Evolutionary conservation across 2,888 invertebrate species (phyloP).

Genomic region (Epinotia bilunana): DNA sequence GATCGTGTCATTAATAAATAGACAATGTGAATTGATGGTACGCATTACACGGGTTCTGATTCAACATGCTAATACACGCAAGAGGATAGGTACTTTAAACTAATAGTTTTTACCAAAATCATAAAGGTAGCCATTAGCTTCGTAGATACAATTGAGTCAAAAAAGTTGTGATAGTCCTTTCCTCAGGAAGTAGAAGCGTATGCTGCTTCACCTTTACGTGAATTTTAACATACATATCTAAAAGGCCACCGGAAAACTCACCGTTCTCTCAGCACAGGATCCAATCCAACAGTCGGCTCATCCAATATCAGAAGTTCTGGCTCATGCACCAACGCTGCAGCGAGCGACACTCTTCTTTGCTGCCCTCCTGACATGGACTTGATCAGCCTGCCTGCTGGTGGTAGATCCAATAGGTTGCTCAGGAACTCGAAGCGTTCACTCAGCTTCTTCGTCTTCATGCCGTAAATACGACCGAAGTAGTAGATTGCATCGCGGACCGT

Average conservation of each 20-base stretch:
- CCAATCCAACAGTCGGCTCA: constrained; percentile 97
- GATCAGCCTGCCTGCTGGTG: constrained; percentile 86
- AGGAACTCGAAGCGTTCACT: constrained; percentile 88
- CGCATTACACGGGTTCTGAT: neutral
- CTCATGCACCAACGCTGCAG: constrained; percentile 94
- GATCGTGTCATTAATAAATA: neutral
- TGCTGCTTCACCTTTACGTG: neutral
- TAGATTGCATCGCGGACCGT: constrained; percentile 92
- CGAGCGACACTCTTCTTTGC: constrained; percentile 94
- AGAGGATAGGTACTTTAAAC: too few relatives aligned
- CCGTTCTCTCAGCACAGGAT: constrained; percentile 94
- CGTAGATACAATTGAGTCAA: too few relatives aligned
- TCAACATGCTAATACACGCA: neutral
- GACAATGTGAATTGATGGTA: neutral
- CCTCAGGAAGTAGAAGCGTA: neutral
- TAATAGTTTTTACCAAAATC: too few relatives aligned
- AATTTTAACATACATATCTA: neutral
- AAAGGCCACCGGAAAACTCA: constrained; percentile 63
- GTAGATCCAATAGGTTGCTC: constrained; percentile 89
- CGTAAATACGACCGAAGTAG: constrained; percentile 94
- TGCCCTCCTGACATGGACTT: constrained; percentile 94
- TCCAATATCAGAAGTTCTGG: constrained; percentile 95
- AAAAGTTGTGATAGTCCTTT: too few relatives aligned
- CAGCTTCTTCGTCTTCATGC: constrained; percentile 87
- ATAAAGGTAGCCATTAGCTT: too few relatives aligned